Evolutionary conservation across 2,888 invertebrate species (phyloP).

Genomic region (Microctonus hyperodae): DNA sequence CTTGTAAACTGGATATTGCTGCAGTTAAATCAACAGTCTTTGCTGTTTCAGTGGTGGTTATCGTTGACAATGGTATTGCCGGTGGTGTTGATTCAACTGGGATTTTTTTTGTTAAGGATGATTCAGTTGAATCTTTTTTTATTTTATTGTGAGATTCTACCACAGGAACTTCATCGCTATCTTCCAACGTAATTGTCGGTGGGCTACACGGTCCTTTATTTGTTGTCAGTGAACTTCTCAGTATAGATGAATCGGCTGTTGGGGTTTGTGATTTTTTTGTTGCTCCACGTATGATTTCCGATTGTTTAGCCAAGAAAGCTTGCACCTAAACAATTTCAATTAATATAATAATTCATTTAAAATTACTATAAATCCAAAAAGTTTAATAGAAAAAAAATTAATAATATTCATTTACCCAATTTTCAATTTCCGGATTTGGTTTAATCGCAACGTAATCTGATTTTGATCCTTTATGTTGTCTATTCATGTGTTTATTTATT

Average conservation of each 20-base stretch:
- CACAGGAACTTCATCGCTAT: not conserved
- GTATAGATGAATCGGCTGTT: conserved; percentile 4
- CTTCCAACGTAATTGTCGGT: conserved; percentile 29
- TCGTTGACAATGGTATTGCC: conserved; percentile 23
- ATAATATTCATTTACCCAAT: conserved; percentile 63
- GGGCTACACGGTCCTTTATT: conserved; percentile 22
- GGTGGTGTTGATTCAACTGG: not conserved
- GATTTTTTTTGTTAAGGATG: not conserved
- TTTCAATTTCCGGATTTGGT: conserved; percentile 65
- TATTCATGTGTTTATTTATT: conserved; percentile 22
- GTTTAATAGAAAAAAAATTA: not conserved
- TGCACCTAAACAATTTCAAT: conserved; percentile 42
- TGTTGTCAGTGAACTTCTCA: conserved; percentile 7
- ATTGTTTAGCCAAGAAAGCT: conserved; percentile 49
- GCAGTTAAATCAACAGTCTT: conserved; percentile 35
- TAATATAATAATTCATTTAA: not conserved
- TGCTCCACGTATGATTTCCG: conserved; percentile 45
- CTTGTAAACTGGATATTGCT: conserved; percentile 32
- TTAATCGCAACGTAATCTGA: conserved; percentile 43
- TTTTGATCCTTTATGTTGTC: conserved; percentile 14
- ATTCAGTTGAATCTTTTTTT: not conserved
- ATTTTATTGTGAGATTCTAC: not conserved
- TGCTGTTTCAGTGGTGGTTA: conserved; percentile 17
- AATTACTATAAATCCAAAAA: not conserved
- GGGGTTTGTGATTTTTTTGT: conserved; percentile 1